Evolutionary conservation across 2,888 invertebrate species (phyloP).

Genomic region (Nephrotoma flavescens): DNA sequence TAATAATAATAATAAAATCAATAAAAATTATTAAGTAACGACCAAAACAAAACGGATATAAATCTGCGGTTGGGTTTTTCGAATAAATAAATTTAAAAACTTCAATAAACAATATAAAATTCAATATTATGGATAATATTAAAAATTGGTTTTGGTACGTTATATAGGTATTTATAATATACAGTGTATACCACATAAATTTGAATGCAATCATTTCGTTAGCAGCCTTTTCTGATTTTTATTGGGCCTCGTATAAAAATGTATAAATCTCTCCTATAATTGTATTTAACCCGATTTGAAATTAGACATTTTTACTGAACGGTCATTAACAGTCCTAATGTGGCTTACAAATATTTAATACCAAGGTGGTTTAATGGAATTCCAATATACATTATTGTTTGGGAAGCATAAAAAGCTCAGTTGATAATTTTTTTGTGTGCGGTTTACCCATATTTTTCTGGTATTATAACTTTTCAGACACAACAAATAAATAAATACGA

Average conservation of each 20-base stretch:
- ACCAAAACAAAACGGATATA: background rate
- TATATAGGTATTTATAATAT: background rate
- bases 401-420: background rate
- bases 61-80: background rate
- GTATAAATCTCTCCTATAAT: too few species aligned
- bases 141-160: background rate
- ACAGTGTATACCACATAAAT: background rate
- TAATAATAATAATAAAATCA: background rate
- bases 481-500: background rate
- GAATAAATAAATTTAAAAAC: background rate
- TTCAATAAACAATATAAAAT: background rate
- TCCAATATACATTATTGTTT: too few species aligned
- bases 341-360: too few species aligned
- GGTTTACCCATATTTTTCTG: background rate
- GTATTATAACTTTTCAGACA: background rate
- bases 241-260: background rate
- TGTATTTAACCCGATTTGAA: too few species aligned
- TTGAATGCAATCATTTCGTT: background rate
- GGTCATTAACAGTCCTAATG: too few species aligned
- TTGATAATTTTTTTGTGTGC: background rate
- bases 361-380: too few species aligned
- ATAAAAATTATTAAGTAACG: background rate
- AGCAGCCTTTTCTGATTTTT: background rate
- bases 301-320: too few species aligned
- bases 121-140: background rate